These are phyloP conservation scores for Nineta flava DNA, from an alignment of 2,888 invertebrate species.

Conservation along the genomic window DNA sequence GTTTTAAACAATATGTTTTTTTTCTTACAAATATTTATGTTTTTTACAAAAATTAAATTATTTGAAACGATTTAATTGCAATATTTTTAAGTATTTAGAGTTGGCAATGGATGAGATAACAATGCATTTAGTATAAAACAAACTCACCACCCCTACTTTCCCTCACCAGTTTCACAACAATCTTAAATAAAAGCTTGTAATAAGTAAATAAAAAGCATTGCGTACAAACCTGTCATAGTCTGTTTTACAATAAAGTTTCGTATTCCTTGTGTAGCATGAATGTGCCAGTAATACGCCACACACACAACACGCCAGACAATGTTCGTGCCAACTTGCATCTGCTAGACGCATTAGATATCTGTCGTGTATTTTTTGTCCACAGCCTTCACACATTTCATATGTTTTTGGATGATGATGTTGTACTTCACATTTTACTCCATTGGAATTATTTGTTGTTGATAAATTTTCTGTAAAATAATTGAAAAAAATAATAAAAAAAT, in stretches of 20 bases:
- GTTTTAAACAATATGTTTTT: no score
- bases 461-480: not conserved
- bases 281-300: constrained; percentile 81
- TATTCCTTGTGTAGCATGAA: constrained; percentile 88
- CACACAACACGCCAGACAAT: constrained; percentile 88
- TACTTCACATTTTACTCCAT: constrained; percentile 3
- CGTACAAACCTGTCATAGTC: constrained; percentile 88
- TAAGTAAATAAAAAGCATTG: no score
- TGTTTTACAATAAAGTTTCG: constrained; percentile 89
- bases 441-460: not conserved
- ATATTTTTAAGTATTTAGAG: no score
- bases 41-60: no score
- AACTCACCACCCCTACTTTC: no score
- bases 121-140: no score
- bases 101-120: no score
- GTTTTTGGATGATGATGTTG: constrained; percentile 2
- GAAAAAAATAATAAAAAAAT: not conserved
- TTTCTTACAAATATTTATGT: no score
- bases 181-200: no score
- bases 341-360: constrained; percentile 89
- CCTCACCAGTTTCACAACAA: no score
- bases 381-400: constrained; percentile 77
- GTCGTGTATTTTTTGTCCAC: constrained; percentile 89
- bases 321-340: constrained; percentile 91
- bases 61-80: no score